Conservation (phyloP, 2,113 vertebrate species). For the Catharus bicknelli region DNA sequence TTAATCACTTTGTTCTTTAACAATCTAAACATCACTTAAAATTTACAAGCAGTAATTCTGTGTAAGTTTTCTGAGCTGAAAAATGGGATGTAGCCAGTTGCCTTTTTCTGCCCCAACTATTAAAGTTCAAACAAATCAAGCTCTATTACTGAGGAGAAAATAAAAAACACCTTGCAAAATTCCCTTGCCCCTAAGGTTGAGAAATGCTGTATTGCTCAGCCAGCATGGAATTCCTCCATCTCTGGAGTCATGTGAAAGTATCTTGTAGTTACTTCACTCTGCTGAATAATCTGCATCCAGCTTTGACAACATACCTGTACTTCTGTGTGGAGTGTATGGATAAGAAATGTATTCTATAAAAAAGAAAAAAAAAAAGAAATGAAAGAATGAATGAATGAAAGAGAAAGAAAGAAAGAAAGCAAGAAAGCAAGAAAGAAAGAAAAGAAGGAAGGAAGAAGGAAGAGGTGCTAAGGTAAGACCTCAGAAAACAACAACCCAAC, state of each 20-base stretch:
- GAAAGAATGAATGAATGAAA: too few species aligned
- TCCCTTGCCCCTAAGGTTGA: not conserved
- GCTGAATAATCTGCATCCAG: not conserved
- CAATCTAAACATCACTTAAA: slow-evolving; percentile 39
- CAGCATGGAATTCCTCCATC: not conserved
- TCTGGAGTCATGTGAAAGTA: not conserved
- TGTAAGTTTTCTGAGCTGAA: not conserved
- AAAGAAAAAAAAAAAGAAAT: not conserved
- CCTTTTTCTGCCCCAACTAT: not conserved
- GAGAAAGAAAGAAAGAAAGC: too few species aligned
- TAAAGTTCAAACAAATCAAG: slow-evolving; percentile 27
- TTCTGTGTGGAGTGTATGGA: not conserved
- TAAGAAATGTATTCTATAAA: not conserved
- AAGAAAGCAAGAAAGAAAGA: too few species aligned
- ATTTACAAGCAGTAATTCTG: slow-evolving; percentile 35
- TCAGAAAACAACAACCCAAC: not conserved
- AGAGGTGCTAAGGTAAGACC: not conserved
- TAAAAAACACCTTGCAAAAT: not conserved
- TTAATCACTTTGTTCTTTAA: slow-evolving; percentile 49
- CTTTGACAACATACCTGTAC: not conserved
- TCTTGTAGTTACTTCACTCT: not conserved
- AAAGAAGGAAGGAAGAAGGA: too few species aligned
- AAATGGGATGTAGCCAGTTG: not conserved
- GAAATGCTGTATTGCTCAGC: not conserved
- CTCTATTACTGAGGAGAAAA: not conserved